A percentile compares a stretch with the other conserved stretches of the same genome.
Conservation (phyloP, 2,113 vertebrate species). For the Axis porcinus region DNA sequence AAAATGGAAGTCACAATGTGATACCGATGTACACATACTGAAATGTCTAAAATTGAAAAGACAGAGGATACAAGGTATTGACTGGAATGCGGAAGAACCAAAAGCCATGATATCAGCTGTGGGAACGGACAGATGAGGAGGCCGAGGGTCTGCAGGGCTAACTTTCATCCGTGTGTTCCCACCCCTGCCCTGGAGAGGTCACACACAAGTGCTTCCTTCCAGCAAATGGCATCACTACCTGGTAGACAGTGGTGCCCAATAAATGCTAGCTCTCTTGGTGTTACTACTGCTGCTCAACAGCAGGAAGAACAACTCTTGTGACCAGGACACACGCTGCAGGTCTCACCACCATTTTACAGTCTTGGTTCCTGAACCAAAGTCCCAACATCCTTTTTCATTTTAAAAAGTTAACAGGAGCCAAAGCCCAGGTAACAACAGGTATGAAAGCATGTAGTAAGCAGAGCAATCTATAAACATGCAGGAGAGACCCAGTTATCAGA, state of each 20-base stretch:
- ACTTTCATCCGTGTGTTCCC: background rate
- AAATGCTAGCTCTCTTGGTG: background rate
- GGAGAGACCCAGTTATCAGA: background rate
- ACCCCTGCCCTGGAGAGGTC: background rate
- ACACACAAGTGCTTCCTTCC: background rate
- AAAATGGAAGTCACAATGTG: background rate
- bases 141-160: rapidly evolving
- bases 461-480: background rate
- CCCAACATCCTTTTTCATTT: background rate
- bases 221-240: background rate
- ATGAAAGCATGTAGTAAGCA: background rate
- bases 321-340: background rate
- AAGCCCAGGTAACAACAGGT: background rate
- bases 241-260: background rate
- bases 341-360: background rate
- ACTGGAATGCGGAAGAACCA: background rate
- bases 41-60: background rate
- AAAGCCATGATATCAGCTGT: background rate
- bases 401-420: background rate
- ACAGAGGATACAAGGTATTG: background rate
- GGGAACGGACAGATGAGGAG: background rate
- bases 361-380: background rate
- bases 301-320: background rate
- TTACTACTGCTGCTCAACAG: background rate
- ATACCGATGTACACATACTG: background rate